Evolutionary conservation across 2,113 vertebrate genomes (phyloP), one percentile per base, ranked within the genome.

Genomic region (Varanus komodoensis): DNA sequence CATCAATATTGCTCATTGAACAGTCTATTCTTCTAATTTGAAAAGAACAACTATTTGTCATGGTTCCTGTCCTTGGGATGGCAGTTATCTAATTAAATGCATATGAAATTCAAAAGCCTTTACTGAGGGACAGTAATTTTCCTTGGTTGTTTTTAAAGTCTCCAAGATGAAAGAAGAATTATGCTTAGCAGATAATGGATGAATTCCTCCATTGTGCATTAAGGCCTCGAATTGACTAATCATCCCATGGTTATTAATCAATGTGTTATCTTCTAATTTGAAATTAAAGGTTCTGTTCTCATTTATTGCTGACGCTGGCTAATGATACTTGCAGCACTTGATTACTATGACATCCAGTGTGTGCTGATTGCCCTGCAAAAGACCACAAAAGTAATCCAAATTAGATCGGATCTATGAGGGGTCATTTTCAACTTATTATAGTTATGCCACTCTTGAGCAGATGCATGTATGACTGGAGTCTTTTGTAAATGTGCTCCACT

Each of bases 41-140:
- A 94, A 97, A 96, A 97, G 96, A 97, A 97, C 96, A 97, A 95
- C 97, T 97, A 95, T 98, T 97, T 97, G 96, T 98, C 97, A 96
- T 97, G 95, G 94, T 96, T 96, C 94, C 95, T 90, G 93, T 97
- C 96, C 95, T 96, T 96, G 95, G 95, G 92, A 94, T 97, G 97
- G 94, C 97, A 97, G 95, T 96, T 96, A 96, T 95, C 97, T 98
- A 98, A 98, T 97, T 97, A 97, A 97, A 97, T 96, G 94, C 96
- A 96, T 97, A 96, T 96, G 97, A 97, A 98, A 98, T 98, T 97
- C 96, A 96, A 96, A 97, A 97, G 95, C 93, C 95, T 96, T 97
- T 95, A 96, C 92, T 92, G 93, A 97, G 95, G 96, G 95, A 94
- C 93, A 95, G 96, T 97, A 94, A 97, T 97, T 97, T 97, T 97